phyloP scores from a whole-genome alignment of 1,140 invertebrate genomes.

The Rhopalosiphum maidis region DNA sequence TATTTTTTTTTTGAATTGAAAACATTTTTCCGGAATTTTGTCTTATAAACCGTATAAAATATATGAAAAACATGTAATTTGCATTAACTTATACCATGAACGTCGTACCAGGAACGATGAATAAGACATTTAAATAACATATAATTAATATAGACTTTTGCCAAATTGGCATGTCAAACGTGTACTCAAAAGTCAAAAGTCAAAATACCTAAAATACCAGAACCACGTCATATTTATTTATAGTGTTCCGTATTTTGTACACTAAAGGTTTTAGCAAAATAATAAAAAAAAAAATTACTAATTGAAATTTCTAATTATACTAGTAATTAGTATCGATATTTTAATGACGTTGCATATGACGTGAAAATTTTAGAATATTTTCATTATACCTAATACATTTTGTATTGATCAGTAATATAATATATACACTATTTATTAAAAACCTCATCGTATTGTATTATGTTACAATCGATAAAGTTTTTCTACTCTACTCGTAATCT shows the following conservation, averaged over 20 bases:
- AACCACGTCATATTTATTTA: neutral
- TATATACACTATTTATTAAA: neutral
- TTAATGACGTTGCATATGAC: neutral
- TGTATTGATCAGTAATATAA: neutral
- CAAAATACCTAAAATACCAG: neutral
- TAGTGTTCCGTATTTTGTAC: neutral
- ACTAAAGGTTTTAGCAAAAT: neutral
- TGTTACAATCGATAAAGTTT: neutral
- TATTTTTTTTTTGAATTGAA: neutral
- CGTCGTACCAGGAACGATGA: neutral
- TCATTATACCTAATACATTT: neutral
- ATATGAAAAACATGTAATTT: neutral
- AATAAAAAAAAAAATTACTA: neutral
- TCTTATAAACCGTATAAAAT: neutral
- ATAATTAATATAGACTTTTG: conserved; percentile 2
- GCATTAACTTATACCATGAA: neutral
- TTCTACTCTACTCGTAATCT: neutral
- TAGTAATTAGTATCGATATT: neutral
- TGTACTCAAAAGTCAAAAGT: neutral
- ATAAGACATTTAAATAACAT: conserved; percentile 7
- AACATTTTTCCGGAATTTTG: neutral
- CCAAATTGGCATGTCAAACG: neutral
- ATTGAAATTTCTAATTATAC: neutral
- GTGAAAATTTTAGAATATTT: neutral
- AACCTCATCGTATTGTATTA: neutral